Evolutionary conservation across 2,888 invertebrate species (phyloP).

Genomic region (Octodonta nipae): DNA sequence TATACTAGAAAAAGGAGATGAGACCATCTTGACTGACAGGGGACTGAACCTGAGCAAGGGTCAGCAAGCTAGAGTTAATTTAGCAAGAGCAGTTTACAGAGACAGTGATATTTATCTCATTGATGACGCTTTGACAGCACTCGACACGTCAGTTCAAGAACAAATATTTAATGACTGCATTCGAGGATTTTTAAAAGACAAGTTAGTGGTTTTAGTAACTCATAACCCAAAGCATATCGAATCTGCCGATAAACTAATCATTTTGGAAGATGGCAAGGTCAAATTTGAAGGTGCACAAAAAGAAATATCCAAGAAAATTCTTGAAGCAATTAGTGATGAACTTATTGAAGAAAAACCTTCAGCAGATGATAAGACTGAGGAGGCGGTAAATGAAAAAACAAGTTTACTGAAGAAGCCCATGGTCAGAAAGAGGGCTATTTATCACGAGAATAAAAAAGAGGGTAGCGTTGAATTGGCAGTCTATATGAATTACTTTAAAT

Average conservation of each 20-base stretch:
- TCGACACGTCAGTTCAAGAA: conserved; percentile 60
- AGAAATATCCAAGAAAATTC: conserved; percentile 13
- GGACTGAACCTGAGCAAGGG: conserved; percentile 73
- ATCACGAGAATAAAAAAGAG: conserved; percentile 21
- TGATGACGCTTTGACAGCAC: conserved; percentile 68
- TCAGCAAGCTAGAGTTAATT: conserved; percentile 64
- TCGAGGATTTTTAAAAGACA: conserved; percentile 19
- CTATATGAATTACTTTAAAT: conserved; percentile 23
- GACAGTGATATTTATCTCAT: conserved; percentile 64
- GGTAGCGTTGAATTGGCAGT: conserved; percentile 22
- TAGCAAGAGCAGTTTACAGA: conserved; percentile 62
- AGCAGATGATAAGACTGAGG: conserved; percentile 8
- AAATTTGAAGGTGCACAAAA: conserved; percentile 14
- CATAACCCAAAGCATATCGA: conserved; percentile 20
- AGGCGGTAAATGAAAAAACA: conserved; percentile 38
- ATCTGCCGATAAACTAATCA: conserved; percentile 33
- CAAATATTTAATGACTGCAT: conserved; percentile 53
- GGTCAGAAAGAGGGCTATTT: conserved; percentile 17
- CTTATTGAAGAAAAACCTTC: conserved; percentile 6
- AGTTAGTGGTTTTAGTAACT: conserved; percentile 37
- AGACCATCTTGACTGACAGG: conserved; percentile 65
- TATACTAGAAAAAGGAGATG: conserved; percentile 48
- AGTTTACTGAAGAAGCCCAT: conserved; percentile 7
- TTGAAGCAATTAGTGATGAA: conserved; percentile 13
- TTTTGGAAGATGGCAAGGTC: conserved; percentile 25